phyloP scores from a whole-genome alignment of 2,797 vertebrate species.

The Oceanodroma leucorhoa region DNA sequence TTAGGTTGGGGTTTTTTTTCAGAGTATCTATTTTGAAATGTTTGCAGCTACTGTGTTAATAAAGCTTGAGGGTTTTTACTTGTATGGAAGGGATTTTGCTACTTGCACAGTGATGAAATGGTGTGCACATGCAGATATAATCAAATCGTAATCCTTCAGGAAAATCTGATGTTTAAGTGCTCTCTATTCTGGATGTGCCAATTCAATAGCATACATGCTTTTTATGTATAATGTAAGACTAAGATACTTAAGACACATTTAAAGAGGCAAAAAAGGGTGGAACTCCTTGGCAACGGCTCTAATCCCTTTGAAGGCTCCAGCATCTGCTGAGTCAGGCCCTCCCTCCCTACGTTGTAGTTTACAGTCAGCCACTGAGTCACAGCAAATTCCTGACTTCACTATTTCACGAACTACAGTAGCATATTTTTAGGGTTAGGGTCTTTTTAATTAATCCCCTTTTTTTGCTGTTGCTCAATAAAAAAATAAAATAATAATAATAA shows the following conservation, averaged over 20 bases:
- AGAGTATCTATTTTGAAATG: neutral
- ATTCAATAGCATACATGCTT: neutral
- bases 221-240: conserved; percentile 14
- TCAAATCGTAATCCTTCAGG: neutral
- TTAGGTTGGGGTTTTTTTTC: neutral
- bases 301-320: conserved; percentile 36
- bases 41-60: neutral
- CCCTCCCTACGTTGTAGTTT: neutral
- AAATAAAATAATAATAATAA: neutral
- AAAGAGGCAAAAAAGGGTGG: conserved; percentile 26
- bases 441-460: neutral
- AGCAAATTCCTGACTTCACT: conserved; percentile 27
- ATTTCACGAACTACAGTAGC: neutral
- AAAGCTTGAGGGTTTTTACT: neutral
- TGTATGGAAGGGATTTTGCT: neutral
- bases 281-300: conserved; percentile 10
- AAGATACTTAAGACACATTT: conserved; percentile 30
- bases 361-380: conserved; percentile 23
- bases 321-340: conserved; percentile 27
- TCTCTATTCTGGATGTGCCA: neutral
- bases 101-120: neutral
- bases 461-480: neutral
- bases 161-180: conserved; percentile 8
- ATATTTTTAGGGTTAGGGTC: neutral
- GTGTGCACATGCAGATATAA: neutral